These are phyloP conservation scores for Sternotherus odoratus DNA, from an alignment of 2,797 vertebrate species.

Conservation along the genomic window DNA sequence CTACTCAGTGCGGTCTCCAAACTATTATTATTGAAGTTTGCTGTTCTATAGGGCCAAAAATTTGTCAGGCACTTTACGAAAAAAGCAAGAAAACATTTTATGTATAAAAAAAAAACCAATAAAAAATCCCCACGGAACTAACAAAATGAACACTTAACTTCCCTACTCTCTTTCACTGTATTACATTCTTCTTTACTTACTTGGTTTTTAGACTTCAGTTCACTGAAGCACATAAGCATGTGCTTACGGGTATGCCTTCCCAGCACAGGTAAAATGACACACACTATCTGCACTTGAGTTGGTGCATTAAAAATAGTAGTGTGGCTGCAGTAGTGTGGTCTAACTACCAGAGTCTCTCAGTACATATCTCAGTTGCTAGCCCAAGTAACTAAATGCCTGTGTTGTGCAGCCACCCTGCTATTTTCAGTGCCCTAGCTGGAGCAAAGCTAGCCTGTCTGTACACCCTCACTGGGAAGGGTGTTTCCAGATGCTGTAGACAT, in stretches of 20 bases:
- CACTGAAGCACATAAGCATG: not conserved
- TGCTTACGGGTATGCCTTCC: not conserved
- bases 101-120: not conserved
- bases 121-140: not conserved
- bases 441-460: too few relatives aligned
- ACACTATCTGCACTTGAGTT: not conserved
- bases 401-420: not conserved
- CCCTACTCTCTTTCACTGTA: not conserved
- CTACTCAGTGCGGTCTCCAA: not conserved
- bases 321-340: not conserved
- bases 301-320: not conserved
- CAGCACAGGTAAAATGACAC: not conserved
- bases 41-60: not conserved
- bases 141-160: not conserved
- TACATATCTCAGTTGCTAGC: not conserved
- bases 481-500: not conserved
- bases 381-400: not conserved
- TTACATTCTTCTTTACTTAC: not conserved
- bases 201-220: not conserved
- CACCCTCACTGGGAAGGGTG: not conserved
- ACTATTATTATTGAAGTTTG: not conserved
- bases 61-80: fast-evolving
- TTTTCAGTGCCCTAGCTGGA: not conserved
- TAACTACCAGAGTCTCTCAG: not conserved
- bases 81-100: not conserved